phyloP scores from a whole-genome alignment of 2,797 vertebrate genomes.

The Nyctalus aviator region DNA sequence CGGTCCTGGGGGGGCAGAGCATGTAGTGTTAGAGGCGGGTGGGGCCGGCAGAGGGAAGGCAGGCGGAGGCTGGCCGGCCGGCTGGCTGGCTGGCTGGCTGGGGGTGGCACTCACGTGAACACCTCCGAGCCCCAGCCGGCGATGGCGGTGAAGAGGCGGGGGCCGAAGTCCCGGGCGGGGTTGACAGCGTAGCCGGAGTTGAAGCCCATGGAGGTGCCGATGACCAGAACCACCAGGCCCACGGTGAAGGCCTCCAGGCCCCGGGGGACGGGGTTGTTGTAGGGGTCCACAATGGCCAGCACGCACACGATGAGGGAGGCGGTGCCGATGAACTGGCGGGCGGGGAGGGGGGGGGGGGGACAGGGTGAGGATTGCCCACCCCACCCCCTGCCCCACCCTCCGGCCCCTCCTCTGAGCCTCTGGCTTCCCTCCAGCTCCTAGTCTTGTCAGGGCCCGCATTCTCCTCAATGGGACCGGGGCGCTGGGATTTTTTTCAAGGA shows the following conservation, averaged over 20 bases:
- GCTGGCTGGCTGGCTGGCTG: background rate
- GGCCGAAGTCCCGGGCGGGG: conserved; percentile 97
- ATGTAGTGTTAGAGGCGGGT: background rate
- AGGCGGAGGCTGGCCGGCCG: too few species aligned
- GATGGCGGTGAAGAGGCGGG: conserved; percentile 95
- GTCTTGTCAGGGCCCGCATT: background rate
- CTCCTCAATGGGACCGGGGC: background rate
- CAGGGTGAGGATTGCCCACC: background rate
- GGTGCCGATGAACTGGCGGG: conserved; percentile 94
- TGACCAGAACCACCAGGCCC: conserved; percentile 96
- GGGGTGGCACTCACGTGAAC: conserved; percentile 92
- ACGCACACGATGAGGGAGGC: conserved; percentile 95
- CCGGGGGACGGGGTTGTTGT: conserved; percentile 95
- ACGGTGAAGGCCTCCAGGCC: conserved; percentile 98
- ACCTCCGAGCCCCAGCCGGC: conserved; percentile 96
- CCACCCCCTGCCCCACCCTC: background rate
- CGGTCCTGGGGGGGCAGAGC: conserved; percentile 81
- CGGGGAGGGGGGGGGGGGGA: background rate
- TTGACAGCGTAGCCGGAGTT: conserved; percentile 99
- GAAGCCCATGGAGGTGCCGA: conserved; percentile 98
- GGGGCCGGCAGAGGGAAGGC: background rate
- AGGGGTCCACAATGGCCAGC: conserved; percentile 96
- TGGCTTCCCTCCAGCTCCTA: background rate
- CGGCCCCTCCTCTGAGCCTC: background rate
- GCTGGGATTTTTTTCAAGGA: background rate